phyloP scores from a whole-genome alignment of 2,888 invertebrate genomes.

The Papilio demoleus region DNA sequence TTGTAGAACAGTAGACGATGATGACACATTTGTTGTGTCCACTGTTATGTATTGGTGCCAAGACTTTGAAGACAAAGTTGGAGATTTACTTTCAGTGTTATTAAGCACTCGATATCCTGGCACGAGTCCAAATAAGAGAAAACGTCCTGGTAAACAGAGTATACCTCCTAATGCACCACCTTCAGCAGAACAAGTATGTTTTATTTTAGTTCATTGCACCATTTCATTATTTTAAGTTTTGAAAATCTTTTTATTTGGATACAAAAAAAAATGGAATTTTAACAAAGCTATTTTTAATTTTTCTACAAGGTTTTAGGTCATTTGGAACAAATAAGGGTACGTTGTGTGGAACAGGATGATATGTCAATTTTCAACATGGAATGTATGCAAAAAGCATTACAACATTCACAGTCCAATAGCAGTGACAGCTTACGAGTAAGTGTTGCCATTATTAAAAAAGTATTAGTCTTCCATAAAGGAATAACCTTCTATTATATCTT shows the following conservation, averaged over 20 bases:
- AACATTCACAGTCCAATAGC: conserved; percentile 93
- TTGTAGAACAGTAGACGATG: conserved; percentile 87
- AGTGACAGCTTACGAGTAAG: conserved; percentile 92
- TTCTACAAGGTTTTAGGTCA: conserved; percentile 90
- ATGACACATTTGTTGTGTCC: conserved; percentile 95
- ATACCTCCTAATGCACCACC: conserved; percentile 88
- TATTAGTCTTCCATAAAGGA: not conserved
- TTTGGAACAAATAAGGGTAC: conserved; percentile 93
- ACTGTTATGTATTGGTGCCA: conserved; percentile 97
- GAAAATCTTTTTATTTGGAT: conserved; percentile 17
- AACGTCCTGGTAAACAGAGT: conserved; percentile 90
- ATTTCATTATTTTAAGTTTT: not conserved
- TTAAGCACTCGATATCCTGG: conserved; percentile 93
- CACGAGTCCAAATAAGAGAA: conserved; percentile 95
- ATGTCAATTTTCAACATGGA: conserved; percentile 94
- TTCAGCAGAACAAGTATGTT: conserved; percentile 88
- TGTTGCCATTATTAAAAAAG: not conserved
- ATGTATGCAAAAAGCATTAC: conserved; percentile 95
- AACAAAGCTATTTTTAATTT: conserved; percentile 24
- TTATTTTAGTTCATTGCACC: conserved; percentile 6
- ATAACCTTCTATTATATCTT: conserved; percentile 50
- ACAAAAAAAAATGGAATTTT: conserved; percentile 11
- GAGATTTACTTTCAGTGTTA: conserved; percentile 90
- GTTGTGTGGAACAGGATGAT: conserved; percentile 87
- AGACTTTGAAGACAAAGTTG: conserved; percentile 94